phyloP scores from a whole-genome alignment of 2,113 vertebrate genomes.

The Crotalus horridus region DNA sequence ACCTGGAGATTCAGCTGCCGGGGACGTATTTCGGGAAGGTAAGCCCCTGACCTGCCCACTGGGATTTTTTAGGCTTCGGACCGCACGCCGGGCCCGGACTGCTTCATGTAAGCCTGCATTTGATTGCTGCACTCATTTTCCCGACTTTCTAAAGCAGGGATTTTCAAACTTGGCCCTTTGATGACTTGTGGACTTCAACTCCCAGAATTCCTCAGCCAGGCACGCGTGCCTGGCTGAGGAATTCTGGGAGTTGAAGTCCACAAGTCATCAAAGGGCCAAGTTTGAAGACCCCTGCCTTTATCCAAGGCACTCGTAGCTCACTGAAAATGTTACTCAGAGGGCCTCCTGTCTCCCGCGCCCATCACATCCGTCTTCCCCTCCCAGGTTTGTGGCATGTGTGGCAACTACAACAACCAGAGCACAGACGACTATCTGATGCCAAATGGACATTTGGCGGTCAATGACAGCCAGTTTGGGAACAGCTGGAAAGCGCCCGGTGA shows the following conservation, averaged over 20 bases:
- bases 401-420: slow-evolving; percentile 76
- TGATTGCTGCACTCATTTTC: background rate
- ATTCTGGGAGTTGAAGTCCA: no score
- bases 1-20: slow-evolving; percentile 78
- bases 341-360: fast-evolving
- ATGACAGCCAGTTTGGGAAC: slow-evolving; percentile 72
- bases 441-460: slow-evolving; percentile 63
- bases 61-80: fast-evolving
- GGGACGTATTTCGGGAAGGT: slow-evolving; percentile 78
- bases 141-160: background rate
- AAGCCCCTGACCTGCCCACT: background rate
- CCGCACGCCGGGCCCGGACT: fast-evolving
- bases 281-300: no score
- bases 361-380: background rate
- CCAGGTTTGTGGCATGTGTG: slow-evolving; percentile 83
- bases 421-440: slow-evolving; percentile 78
- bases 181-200: no score
- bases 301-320: no score
- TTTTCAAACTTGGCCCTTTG: no score
- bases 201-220: no score
- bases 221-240: no score
- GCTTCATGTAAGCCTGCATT: no score
- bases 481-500: slow-evolving; percentile 79
- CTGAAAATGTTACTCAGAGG: no score
- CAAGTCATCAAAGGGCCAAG: no score